These are phyloP conservation scores for Athalia circularis DNA, from an alignment of 2,888 invertebrate species.

Conservation along the genomic window DNA sequence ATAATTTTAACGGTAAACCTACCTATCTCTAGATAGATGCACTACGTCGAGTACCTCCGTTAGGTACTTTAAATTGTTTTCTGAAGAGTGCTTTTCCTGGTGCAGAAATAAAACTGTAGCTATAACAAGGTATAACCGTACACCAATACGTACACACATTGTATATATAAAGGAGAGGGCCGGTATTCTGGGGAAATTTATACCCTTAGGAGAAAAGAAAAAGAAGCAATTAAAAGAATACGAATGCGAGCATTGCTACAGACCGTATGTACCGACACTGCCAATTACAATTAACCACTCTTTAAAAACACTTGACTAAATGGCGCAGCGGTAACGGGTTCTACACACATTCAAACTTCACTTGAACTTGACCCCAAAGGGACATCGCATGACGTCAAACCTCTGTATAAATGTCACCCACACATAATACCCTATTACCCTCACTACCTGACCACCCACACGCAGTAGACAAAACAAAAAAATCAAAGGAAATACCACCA, in stretches of 20 bases:
- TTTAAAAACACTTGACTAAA: constrained; percentile 42
- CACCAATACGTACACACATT: constrained; percentile 1
- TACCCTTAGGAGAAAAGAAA: constrained; percentile 17
- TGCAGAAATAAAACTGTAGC: constrained; percentile 31
- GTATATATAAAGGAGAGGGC: constrained; percentile 3
- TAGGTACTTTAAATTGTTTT: constrained; percentile 32
- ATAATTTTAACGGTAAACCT: constrained; percentile 9
- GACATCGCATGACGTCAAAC: background rate
- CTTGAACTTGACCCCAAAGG: background rate
- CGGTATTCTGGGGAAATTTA: constrained; percentile 36
- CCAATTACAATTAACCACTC: constrained; percentile 44
- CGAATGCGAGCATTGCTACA: background rate
- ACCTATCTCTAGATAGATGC: background rate
- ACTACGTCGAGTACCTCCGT: constrained; percentile 11
- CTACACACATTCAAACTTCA: constrained; percentile 37
- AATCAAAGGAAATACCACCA: background rate
- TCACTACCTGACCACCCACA: too few relatives aligned
- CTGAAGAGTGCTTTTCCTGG: constrained; percentile 32
- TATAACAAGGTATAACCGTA: background rate
- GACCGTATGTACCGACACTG: constrained; percentile 27
- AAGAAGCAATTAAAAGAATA: constrained; percentile 34
- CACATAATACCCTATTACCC: too few relatives aligned
- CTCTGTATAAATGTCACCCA: too few relatives aligned
- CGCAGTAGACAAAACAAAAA: too few relatives aligned
- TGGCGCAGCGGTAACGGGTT: constrained; percentile 36